Base-by-base conservation (phyloP, 2,888 invertebrate genomes). In the Athalia circularis region DNA sequence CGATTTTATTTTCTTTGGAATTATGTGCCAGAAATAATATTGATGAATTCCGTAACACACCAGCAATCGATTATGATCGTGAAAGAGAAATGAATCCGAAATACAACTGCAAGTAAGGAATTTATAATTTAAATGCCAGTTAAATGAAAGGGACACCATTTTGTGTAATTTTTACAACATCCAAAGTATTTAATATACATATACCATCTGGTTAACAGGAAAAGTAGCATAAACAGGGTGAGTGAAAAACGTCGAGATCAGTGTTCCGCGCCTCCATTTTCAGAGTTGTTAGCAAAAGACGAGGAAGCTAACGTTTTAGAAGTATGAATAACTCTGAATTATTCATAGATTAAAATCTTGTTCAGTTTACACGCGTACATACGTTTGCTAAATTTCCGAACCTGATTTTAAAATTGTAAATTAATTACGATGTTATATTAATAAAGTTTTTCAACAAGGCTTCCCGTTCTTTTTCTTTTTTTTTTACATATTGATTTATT, bases 211-310 rank as follows among this genome's bases (percentile, higher is more conserved):
- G 29, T 29, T 29, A 29, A 29, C 29, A 29, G 29, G 29, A 29
- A 29, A 29, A 29, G 29, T 29, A 29, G 29, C 29, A 29, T 29
- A 2, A 29, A 29, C 72, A 47, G 8, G 72, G 47, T 9, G 72
- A 72, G 52, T 72, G 45, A 72, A 59, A 59, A 57, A 72, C 72
- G 72, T 47, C 59, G 47, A 72, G 72, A 72, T 72, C 72, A 47
- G 72, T 72, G 15, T 47, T 13, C 45, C 45, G 13, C 11, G 29
- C 45, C 11, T 50, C 54, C 52, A 54, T 29, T 29, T 29, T 29
- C 54, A 54, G 29, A n/a, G 43, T 68, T 9, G 52, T 68, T 54
- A 29, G 43, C 43, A 15, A 29, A 72, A 72, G 29, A 29, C 29
- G 29, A 29, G 59, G 9, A 47, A 57, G 72, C 47, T 59, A 57